Evolutionary conservation across 2,888 invertebrate species (phyloP).

Genomic region (Netelia virgata): DNA sequence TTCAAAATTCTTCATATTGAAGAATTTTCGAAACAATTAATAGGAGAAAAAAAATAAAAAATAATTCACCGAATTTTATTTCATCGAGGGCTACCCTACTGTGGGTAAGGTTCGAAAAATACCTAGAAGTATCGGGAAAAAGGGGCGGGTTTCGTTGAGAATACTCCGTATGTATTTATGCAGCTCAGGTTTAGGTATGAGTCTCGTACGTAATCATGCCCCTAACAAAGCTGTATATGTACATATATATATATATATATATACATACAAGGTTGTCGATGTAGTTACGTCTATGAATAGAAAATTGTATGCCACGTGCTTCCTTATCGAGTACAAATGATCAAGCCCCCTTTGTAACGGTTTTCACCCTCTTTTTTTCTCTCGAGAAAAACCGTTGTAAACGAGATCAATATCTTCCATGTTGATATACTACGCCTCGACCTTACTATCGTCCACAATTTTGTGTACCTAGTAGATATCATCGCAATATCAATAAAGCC

Average conservation of each 20-base stretch:
- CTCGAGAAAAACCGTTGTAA: constrained; percentile 30
- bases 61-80: too few relatives aligned
- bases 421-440: not conserved
- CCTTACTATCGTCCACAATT: not conserved
- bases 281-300: constrained; percentile 31
- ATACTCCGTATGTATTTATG: not conserved
- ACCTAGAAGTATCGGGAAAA: too few relatives aligned
- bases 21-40: too few relatives aligned
- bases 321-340: constrained; percentile 26
- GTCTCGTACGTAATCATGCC: not conserved
- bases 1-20: too few relatives aligned
- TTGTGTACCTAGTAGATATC: too few relatives aligned
- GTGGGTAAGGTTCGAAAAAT: too few relatives aligned
- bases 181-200: not conserved
- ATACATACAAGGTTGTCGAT: not conserved
- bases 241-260: not conserved
- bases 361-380: constrained; percentile 27
- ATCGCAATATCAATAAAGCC: too few relatives aligned
- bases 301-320: constrained; percentile 49
- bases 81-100: too few relatives aligned
- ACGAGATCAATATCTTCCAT: constrained; percentile 42
- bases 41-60: too few relatives aligned
- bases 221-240: not conserved
- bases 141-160: too few relatives aligned
- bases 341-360: constrained; percentile 42